Evolutionary conservation across 2,888 invertebrate species (phyloP), one percentile per base, ranked within the genome.

Genomic region (Drosophila algonquin): DNA sequence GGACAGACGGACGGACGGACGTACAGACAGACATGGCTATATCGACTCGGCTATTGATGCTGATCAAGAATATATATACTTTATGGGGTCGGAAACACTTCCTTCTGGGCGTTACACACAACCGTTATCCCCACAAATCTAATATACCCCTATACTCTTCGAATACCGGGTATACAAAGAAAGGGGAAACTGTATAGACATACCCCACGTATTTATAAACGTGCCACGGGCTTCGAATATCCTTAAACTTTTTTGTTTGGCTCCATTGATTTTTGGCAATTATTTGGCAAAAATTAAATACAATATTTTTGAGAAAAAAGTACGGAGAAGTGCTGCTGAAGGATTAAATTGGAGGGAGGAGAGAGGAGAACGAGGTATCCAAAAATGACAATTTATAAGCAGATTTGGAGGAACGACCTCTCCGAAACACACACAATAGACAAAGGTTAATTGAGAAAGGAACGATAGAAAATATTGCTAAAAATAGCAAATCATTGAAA

Each of bases 261-360:
- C 44, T 62, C 40, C 35, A 55, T 55, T 55, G 48, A 62, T 47
- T 62, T 59, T 48, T 35, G 48, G 7, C 16, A 52, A 60, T 53
- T 27, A 32, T 24, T 32, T 30, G 8, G 16, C 21, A 21, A 21
- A n/a, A 7, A 50, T 27, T 27, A n/a, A 5, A 50, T 27, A 14
- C 21, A 27, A 21, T 21, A 21, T 21, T 21, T 21, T 18, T 1
- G 18, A 18, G 18, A 18, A 7, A 27, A 7, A 14, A 21, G 12
- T 27, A 7, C 14, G 3, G 6, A 14, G 7, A 21, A 21, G 12
- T 14, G 7, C 12, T 48, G 16, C 10, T 12, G 10, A 32, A 1
- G 10, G 32, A 10, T 32, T 9, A 3, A 9, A 32, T 1, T 6
- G 10, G 5, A 9, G 48, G 5, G 16, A 0, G 24, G 16, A 21